Base-by-base conservation (phyloP, 2,888 invertebrate genomes). In the Stenodera caucasica region DNA sequence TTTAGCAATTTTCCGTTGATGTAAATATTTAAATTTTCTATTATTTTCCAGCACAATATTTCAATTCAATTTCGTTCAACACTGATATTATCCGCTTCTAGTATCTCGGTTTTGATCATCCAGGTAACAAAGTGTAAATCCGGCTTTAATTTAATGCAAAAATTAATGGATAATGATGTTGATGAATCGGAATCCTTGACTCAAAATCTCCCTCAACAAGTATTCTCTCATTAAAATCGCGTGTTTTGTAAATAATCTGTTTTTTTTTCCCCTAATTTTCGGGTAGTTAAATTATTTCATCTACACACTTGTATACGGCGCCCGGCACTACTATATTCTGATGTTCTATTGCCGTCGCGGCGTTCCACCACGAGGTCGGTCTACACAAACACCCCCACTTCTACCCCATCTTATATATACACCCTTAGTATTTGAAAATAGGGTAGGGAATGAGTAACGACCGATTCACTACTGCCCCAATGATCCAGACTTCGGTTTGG, bases 381-480 rank as follows among this genome's bases (percentile, higher is more conserved):
- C n/a, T n/a, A n/a, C n/a, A n/a, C n/a, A n/a, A 45, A 59, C 67
- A 67, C 67, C 70, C 66, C 70, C 67, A 63, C 67, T 66, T 61
- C 57, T 49, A 55, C 52, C 63, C 63, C 61, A 14, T 18, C 11
- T 15, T 21, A 21, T 18, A 50, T 15, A 15, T n/a, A n/a, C n/a
- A n/a, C n/a, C 35, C 32, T 21, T 26, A 37, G 15, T 14, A n/a
- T 54, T 18, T 0, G 21, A 23, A 9, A 14, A 0, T 21, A 14
- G 35, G 37, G 30, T 58, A 61, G 61, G 45, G 45, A 12, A 55
- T n/a, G n/a, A n/a, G n/a, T 49, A 18, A 29, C 50, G 58, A 62
- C 58, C 45, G 40, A 51, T 21, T 51, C 64, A 68, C 71, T 66
- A 73, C 67, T 74, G 73, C 72, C 74, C 75, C 66, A 74, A 71